Percentiles rank a stretch among this genome's conserved stretches.
Evolutionary conservation across 2,113 vertebrate genomes (phyloP).

Genomic region (Vidua chalybeata): DNA sequence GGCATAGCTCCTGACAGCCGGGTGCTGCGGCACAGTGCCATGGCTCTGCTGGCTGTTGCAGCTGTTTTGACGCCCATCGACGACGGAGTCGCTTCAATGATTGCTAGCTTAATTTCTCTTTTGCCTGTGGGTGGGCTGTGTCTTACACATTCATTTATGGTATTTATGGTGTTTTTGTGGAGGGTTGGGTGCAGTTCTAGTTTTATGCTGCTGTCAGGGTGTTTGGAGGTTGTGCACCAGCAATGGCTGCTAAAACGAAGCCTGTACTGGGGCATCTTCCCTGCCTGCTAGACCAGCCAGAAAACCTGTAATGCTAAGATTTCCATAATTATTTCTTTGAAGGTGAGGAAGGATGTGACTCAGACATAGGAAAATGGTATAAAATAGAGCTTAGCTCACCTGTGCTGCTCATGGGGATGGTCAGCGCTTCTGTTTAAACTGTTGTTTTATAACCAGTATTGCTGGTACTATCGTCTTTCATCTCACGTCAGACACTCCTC

Average conservation of each 20-base stretch:
- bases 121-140: neutral
- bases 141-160: neutral
- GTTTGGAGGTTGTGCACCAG: neutral
- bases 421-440: neutral
- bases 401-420: neutral
- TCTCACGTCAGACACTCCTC: neutral
- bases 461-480: accelerated
- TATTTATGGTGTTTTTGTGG: accelerated
- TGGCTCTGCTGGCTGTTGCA: neutral
- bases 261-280: neutral
- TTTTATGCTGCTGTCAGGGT: neutral
- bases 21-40: neutral
- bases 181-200: neutral
- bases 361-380: neutral
- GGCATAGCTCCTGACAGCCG: accelerated
- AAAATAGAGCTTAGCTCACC: neutral
- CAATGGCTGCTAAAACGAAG: neutral
- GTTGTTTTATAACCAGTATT: neutral
- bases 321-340: neutral
- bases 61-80: neutral
- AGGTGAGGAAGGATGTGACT: neutral
- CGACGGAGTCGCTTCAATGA: accelerated
- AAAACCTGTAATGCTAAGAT: neutral
- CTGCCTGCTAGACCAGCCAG: neutral
- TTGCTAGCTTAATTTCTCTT: neutral